phyloP scores from a whole-genome alignment of 2,113 vertebrate species.

The Riparia riparia region DNA sequence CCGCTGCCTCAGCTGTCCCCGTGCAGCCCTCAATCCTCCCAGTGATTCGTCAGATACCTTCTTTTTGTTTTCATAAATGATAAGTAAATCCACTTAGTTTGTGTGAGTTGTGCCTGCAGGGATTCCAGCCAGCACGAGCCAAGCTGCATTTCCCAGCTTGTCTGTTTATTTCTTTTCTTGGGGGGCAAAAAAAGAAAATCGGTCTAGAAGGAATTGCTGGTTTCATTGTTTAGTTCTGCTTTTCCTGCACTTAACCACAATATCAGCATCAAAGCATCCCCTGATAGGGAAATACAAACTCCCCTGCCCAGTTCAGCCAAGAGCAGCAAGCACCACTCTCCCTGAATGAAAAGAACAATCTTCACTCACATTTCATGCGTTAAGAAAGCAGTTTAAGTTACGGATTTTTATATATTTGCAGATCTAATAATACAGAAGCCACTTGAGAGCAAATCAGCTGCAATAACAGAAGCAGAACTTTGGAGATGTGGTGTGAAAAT shows the following conservation, averaged over 20 bases:
- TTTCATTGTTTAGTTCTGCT: conserved; percentile 60
- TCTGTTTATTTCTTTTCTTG: conserved; percentile 70
- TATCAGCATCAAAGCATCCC: conserved; percentile 42
- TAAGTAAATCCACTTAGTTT: conserved; percentile 62
- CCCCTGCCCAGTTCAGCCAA: not conserved
- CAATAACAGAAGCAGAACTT: not conserved
- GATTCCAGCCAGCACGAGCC: conserved; percentile 45
- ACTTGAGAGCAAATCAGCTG: not conserved
- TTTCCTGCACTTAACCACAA: conserved; percentile 53
- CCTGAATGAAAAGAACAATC: not conserved
- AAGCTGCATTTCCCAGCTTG: conserved; percentile 19
- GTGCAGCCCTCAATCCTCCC: not conserved
- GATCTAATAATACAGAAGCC: not conserved
- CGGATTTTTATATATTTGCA: not conserved
- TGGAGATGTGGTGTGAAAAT: not conserved
- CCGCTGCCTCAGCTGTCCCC: not conserved
- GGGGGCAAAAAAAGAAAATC: not conserved
- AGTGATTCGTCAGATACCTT: conserved; percentile 45
- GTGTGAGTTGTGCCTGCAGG: conserved; percentile 45
- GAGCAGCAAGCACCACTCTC: not conserved
- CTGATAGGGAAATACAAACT: not conserved
- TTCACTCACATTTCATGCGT: not conserved
- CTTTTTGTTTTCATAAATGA: conserved; percentile 64
- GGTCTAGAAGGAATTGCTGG: conserved; percentile 39
- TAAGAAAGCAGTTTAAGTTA: not conserved